A percentile compares a stretch with the other conserved stretches of the same genome.
Evolutionary conservation across 2,797 vertebrate species (phyloP).

Genomic region (Ctenochaetus hawaiiensis): DNA sequence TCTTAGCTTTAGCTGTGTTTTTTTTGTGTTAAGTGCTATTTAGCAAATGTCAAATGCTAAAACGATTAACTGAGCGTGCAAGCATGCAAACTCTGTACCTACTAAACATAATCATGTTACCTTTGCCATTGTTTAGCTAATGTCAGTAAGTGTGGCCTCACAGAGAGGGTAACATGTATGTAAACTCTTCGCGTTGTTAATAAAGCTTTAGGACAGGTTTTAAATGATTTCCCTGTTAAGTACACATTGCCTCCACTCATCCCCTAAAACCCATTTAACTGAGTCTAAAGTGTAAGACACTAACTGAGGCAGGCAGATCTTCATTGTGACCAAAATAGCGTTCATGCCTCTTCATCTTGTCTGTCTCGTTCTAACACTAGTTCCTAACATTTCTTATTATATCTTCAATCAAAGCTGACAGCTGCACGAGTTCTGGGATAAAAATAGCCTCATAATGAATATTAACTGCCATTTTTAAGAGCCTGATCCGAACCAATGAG

Average conservation of each 20-base stretch:
- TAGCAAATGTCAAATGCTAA: background rate
- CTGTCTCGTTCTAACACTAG: constrained; percentile 39
- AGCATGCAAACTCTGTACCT: background rate
- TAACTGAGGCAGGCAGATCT: constrained; percentile 18
- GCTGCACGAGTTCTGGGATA: constrained; percentile 51
- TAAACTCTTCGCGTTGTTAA: background rate
- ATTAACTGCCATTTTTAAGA: constrained; percentile 55
- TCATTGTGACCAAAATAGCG: constrained; percentile 39
- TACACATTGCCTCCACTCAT: background rate
- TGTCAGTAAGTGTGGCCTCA: too few species aligned
- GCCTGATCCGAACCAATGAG: constrained; percentile 52
- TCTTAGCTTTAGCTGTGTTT: background rate
- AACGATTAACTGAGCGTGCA: background rate
- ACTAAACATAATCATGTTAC: background rate
- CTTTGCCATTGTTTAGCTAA: background rate
- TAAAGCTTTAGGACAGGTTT: background rate
- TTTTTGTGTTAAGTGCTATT: background rate
- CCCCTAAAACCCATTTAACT: background rate
- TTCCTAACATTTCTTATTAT: constrained; percentile 45
- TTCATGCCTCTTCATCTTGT: constrained; percentile 22
- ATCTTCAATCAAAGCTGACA: constrained; percentile 69
- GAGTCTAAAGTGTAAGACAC: constrained; percentile 11
- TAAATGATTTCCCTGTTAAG: background rate
- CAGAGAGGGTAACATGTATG: background rate
- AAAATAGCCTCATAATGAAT: constrained; percentile 71